Conservation (phyloP, 2,888 invertebrate species). For the Mylabris sibirica region DNA sequence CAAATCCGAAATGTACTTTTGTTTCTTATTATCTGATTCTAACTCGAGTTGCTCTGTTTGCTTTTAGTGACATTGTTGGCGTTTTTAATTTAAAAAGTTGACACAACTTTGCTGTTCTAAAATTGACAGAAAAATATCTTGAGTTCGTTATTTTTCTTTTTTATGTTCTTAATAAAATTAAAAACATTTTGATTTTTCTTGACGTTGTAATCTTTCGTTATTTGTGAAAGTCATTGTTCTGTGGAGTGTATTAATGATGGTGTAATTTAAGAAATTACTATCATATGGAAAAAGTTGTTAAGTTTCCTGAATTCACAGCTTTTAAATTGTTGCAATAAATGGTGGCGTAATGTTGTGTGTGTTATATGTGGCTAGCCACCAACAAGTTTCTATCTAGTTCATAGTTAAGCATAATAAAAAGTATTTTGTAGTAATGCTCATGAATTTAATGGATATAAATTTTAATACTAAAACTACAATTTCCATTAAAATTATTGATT, state of each 20-base stretch:
- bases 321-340: slow-evolving; percentile 1
- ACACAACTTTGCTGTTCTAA: background rate
- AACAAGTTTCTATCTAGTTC: background rate
- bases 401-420: background rate
- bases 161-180: background rate
- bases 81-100: slow-evolving; percentile 10
- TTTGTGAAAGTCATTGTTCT: background rate
- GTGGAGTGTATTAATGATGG: background rate
- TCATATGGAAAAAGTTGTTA: background rate
- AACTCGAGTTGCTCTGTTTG: background rate
- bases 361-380: background rate
- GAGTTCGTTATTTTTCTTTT: background rate
- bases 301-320: background rate
- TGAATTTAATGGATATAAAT: slow-evolving; percentile 5
- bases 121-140: background rate
- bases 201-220: background rate
- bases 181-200: background rate
- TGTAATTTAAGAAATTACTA: background rate
- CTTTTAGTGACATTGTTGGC: background rate
- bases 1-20: slow-evolving; percentile 11
- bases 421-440: background rate
- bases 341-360: slow-evolving; percentile 3
- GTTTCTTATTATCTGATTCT: slow-evolving; percentile 11
- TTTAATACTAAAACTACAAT: background rate
- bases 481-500: slow-evolving; percentile 6